A percentile compares a stretch with the other conserved stretches of the same genome.
Conservation (phyloP, 2,888 invertebrate species). For the Argyra leucocephala region DNA sequence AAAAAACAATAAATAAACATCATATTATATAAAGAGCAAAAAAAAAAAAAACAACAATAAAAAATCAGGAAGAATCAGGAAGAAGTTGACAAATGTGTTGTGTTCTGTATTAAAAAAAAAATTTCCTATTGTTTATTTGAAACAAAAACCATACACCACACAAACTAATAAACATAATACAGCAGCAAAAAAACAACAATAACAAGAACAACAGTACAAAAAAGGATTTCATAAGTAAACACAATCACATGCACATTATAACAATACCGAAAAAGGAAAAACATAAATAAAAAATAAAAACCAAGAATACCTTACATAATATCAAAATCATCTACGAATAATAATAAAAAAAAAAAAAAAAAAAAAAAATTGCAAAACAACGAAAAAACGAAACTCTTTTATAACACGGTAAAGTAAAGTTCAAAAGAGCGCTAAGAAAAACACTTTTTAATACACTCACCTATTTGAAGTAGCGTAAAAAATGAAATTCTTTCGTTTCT, state of each 20-base stretch:
- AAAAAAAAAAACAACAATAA: too few relatives aligned
- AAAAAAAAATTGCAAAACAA: not conserved
- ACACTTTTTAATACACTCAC: conserved; percentile 1
- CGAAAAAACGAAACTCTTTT: not conserved
- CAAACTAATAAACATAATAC: too few relatives aligned
- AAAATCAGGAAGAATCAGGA: not conserved
- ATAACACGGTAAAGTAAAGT: not conserved
- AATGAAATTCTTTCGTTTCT: not conserved
- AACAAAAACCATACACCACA: not conserved
- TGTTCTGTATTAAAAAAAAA: not conserved
- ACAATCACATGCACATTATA: not conserved
- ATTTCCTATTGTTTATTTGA: not conserved
- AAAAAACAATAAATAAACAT: not conserved
- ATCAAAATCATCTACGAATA: too few relatives aligned
- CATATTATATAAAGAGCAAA: too few relatives aligned
- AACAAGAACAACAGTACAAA: not conserved
- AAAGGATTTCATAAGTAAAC: not conserved
- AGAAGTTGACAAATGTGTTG: not conserved
- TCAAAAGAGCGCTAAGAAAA: not conserved
- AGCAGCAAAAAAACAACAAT: too few relatives aligned
- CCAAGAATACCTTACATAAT: too few relatives aligned
- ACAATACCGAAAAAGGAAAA: not conserved
- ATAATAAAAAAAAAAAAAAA: too few relatives aligned
- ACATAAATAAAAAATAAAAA: too few relatives aligned
- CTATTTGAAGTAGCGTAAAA: not conserved